Conservation (phyloP, 1,140 invertebrate species). For the Plutomurus gul region DNA sequence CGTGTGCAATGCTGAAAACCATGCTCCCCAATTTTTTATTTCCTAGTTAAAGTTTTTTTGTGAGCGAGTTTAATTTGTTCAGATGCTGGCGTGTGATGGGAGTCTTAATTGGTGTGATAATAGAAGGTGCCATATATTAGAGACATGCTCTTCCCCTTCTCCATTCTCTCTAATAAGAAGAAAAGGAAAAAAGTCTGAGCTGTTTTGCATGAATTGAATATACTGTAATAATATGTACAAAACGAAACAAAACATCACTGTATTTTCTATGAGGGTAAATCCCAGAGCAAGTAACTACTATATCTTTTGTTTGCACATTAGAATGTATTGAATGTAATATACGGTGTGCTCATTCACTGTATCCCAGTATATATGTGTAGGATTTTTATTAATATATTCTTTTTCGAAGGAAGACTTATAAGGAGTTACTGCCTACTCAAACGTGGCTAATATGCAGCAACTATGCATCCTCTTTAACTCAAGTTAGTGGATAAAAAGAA, state of each 20-base stretch:
- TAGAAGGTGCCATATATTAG: constrained; percentile 28
- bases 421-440: neutral
- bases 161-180: neutral
- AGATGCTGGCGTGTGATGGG: neutral
- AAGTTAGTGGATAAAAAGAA: constrained; percentile 29
- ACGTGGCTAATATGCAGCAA: neutral
- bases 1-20: neutral
- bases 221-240: constrained; percentile 30
- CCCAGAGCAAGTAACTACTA: no score
- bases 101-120: constrained; percentile 36
- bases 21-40: neutral
- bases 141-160: constrained; percentile 8
- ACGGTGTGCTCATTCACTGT: neutral
- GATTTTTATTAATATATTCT: neutral
- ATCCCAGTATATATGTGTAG: neutral
- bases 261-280: neutral
- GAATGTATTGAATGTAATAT: neutral
- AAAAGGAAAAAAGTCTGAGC: neutral
- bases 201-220: constrained; percentile 22
- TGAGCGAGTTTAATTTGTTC: constrained; percentile 1
- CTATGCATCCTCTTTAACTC: constrained; percentile 13
- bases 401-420: neutral
- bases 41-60: neutral
- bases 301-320: neutral
- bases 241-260: constrained; percentile 22